Evolutionary conservation across 2,797 vertebrate genomes (phyloP), one percentile per base, ranked within the genome.

Genomic region (Ataeniobius toweri): DNA sequence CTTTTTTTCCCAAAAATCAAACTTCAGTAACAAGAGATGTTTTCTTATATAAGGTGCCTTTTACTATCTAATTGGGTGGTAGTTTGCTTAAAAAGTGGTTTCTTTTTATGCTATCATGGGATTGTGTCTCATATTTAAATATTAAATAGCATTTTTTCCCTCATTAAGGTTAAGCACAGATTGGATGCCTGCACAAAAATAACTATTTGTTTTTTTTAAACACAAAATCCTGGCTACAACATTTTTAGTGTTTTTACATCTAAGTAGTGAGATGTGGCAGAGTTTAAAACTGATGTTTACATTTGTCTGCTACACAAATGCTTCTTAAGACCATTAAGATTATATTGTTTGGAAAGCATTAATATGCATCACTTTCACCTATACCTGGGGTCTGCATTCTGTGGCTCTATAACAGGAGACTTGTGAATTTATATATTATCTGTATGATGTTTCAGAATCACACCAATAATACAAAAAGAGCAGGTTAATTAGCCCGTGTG

Each of bases 21-120:
- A 86, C 76, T 77, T 84, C 68, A 86, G 86, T 55, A 84, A 83
- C 81, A 72, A 90, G 88, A 89, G 88, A 87, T 87, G 74, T 88
- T 84, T 86, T 85, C 93, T 91, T 80, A 83, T 94, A 86, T 92
- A 92, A 86, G 90, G 94, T 95, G 95, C 95, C 94, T 96, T 69
- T 95, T 89, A 90, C 86, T 83, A 89, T 87, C 73, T 83, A 88
- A 90, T 83, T 87, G 85, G 86, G 74, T 79, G 77, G 82, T 14
- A 56, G 78, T 56, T 81, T 74, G 81, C 75, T 69, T 55, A 12
- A 67, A 78, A 71, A 67, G 44, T 71, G 68, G 2, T 85, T 79
- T 83, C 78, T 76, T 68, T 56, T 63, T 73, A 36, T 76, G 26
- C 22, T 14, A 59, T 72, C 28, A 46, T 26, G 18, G 55, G 69